Conservation (phyloP, 2,888 invertebrate species). For the Sphaeridia pumilis region DNA sequence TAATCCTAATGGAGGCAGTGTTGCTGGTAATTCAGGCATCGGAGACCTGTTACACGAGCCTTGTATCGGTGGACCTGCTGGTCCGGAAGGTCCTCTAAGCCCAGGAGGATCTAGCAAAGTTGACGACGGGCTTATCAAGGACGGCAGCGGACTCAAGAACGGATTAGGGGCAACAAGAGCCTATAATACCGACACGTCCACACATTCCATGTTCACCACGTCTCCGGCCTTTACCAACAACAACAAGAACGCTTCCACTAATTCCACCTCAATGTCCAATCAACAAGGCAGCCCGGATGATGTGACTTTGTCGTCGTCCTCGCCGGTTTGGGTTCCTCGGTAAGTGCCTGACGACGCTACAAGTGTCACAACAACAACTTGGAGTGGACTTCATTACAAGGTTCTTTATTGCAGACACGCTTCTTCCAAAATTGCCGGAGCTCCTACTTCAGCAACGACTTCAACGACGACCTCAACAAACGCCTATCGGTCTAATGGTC, state of each 20-base stretch:
- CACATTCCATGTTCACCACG: no score
- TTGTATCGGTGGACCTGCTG: no score
- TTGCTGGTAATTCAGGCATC: no score
- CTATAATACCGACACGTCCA: no score
- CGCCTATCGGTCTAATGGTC: conserved; percentile 16
- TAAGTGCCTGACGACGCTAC: conserved; percentile 1
- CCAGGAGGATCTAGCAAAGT: no score
- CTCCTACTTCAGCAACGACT: conserved; percentile 19
- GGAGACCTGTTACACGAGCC: no score
- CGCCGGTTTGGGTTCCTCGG: conserved; percentile 32
- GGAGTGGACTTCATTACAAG: not conserved
- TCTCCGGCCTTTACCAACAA: not conserved
- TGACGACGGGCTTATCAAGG: no score
- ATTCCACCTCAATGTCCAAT: not conserved
- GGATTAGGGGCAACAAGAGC: not conserved
- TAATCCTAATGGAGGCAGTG: no score
- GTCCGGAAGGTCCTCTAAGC: no score
- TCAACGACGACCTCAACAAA: conserved; percentile 18
- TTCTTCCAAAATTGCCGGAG: conserved; percentile 2
- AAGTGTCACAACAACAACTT: not conserved
- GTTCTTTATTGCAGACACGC: not conserved
- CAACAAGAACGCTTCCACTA: not conserved
- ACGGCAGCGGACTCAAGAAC: not conserved
- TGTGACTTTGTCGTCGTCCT: conserved; percentile 23
- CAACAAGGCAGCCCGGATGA: conserved; percentile 14